phyloP scores from a whole-genome alignment of 2,888 invertebrate species.

The Esperia sulphurella region DNA sequence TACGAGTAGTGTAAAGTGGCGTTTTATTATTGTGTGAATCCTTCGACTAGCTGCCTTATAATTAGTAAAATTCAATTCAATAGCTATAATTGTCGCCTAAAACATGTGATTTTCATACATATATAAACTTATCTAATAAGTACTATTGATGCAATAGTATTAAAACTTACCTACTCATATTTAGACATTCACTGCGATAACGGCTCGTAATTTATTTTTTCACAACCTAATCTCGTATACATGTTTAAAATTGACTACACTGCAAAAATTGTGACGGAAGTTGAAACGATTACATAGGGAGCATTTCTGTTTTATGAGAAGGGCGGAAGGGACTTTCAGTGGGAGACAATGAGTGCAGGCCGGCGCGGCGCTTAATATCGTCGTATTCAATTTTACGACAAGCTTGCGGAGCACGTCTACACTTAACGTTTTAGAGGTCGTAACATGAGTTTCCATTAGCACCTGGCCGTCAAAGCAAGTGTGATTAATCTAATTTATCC shows the following conservation, averaged over 20 bases:
- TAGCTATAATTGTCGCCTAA: too few species aligned
- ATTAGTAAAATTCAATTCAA: too few species aligned
- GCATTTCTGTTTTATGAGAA: background rate
- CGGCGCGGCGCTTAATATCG: constrained; percentile 18
- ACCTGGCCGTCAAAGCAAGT: constrained; percentile 58
- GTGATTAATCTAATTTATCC: constrained; percentile 69
- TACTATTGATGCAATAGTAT: too few species aligned
- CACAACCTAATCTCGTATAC: too few species aligned
- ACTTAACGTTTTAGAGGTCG: constrained; percentile 44
- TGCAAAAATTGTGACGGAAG: background rate
- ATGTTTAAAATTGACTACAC: background rate
- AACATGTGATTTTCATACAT: too few species aligned
- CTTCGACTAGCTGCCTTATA: too few species aligned
- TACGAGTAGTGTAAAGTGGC: too few species aligned
- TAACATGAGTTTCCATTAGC: constrained; percentile 58
- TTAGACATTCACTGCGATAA: too few species aligned
- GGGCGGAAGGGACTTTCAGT: background rate
- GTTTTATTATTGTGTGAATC: too few species aligned
- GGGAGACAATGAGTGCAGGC: constrained; percentile 13
- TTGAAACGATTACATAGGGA: background rate
- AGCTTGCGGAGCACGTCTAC: constrained; percentile 33
- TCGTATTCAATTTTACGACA: constrained; percentile 35
- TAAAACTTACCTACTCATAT: too few species aligned
- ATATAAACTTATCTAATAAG: too few species aligned
- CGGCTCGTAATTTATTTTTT: too few species aligned